Percentiles rank a stretch among this genome's conserved stretches.
phyloP scores from a whole-genome alignment of 1,140 invertebrate species.

The Cydia pomonella region DNA sequence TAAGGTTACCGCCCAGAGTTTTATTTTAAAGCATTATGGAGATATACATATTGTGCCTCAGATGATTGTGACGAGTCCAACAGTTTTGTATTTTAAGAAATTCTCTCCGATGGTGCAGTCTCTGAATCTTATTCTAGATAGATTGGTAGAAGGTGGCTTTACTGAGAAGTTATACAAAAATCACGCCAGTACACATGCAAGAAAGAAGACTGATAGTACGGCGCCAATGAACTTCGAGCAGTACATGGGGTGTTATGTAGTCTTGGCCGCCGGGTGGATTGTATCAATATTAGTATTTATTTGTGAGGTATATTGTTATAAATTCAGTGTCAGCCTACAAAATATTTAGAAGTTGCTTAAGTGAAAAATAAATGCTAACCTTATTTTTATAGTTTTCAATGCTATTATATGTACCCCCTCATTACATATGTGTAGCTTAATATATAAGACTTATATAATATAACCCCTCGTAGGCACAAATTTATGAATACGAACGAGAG shows the following conservation, averaged over 20 bases:
- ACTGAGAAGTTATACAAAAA: slow-evolving; percentile 56
- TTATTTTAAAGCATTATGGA: slow-evolving; percentile 46
- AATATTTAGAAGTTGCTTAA: background rate
- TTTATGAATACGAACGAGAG: too few relatives aligned
- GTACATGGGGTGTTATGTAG: slow-evolving; percentile 61
- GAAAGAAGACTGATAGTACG: slow-evolving; percentile 33
- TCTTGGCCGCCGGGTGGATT: slow-evolving; percentile 57
- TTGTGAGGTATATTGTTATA: slow-evolving; percentile 48
- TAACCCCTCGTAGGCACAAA: too few relatives aligned
- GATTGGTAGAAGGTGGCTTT: slow-evolving; percentile 56
- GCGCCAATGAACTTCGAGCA: slow-evolving; percentile 53
- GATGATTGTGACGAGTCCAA: slow-evolving; percentile 51
- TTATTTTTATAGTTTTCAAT: too few relatives aligned
- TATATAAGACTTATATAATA: too few relatives aligned
- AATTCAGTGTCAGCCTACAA: background rate
- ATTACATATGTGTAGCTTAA: too few relatives aligned
- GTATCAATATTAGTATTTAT: slow-evolving; percentile 53
- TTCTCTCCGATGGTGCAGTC: slow-evolving; percentile 55
- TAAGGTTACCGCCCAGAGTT: slow-evolving; percentile 46
- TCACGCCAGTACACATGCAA: slow-evolving; percentile 38
- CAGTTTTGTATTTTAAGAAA: slow-evolving; percentile 67
- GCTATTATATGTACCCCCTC: too few relatives aligned
- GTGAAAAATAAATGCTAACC: background rate
- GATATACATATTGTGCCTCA: slow-evolving; percentile 53
- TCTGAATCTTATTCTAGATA: slow-evolving; percentile 51